Percentiles rank a stretch among this genome's conserved stretches.
Evolutionary conservation across 2,888 invertebrate genomes (phyloP).

Genomic region (Ferrisia virgata): DNA sequence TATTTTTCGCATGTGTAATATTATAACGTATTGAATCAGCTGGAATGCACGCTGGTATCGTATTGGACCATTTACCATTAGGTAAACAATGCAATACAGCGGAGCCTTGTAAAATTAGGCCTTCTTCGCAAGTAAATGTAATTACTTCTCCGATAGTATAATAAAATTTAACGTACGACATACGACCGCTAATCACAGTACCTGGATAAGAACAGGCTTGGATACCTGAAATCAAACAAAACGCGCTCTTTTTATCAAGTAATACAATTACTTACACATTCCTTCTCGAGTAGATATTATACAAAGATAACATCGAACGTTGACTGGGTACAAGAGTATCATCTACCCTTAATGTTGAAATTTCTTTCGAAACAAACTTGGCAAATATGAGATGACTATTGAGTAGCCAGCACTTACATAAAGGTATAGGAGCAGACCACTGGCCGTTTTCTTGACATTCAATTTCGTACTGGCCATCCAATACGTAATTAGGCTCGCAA

Average conservation of each 20-base stretch:
- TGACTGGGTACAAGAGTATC: not conserved
- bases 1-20: constrained; percentile 23
- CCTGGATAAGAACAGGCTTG: constrained; percentile 85
- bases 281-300: too few relatives aligned
- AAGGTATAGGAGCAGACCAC: constrained; percentile 81
- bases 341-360: too few relatives aligned
- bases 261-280: too few relatives aligned
- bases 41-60: constrained; percentile 70
- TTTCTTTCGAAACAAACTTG: not conserved
- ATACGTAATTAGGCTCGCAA: constrained; percentile 82
- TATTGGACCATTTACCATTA: constrained; percentile 82
- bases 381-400: not conserved
- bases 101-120: constrained; percentile 70
- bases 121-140: constrained; percentile 77
- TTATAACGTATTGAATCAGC: constrained; percentile 31
- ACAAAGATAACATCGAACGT: not conserved
- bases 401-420: constrained; percentile 61
- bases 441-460: constrained; percentile 83
- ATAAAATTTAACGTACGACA: constrained; percentile 84
- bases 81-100: constrained; percentile 74
- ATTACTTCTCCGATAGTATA: constrained; percentile 83
- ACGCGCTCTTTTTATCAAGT: too few relatives aligned
- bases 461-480: constrained; percentile 85
- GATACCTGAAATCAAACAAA: constrained; percentile 57
- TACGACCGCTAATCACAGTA: constrained; percentile 78